Conservation (phyloP, 2,888 invertebrate genomes). For the Eupithecia subumbrata region DNA sequence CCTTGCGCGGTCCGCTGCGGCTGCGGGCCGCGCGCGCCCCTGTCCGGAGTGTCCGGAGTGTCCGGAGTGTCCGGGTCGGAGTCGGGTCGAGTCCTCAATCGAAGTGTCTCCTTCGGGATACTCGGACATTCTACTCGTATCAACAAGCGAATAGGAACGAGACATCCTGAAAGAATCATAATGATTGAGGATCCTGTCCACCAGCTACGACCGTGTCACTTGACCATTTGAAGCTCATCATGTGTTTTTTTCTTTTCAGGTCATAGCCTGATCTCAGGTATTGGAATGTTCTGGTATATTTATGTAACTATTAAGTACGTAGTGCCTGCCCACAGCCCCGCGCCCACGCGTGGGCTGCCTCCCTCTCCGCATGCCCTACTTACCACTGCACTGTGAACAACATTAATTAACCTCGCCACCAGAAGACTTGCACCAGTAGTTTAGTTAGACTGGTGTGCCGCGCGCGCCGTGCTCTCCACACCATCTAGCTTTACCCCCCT, state of each 20-base stretch:
- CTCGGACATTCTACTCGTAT: too few relatives aligned
- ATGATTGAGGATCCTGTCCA: not conserved
- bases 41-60: too few relatives aligned
- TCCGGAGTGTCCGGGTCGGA: too few relatives aligned
- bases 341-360: not conserved
- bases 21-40: too few relatives aligned
- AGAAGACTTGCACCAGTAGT: not conserved
- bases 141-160: too few relatives aligned
- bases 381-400: not conserved
- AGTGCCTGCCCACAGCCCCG: not conserved
- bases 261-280: constrained; percentile 49
- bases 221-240: constrained; percentile 20
- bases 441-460: not conserved
- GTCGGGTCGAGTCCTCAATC: too few relatives aligned
- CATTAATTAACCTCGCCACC: not conserved
- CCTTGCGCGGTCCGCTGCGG: too few relatives aligned
- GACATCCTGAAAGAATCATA: not conserved
- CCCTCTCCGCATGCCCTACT: not conserved
- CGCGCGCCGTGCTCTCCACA: too few relatives aligned
- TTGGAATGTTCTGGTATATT: constrained; percentile 13
- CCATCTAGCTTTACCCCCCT: not conserved
- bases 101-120: too few relatives aligned
- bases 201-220: not conserved
- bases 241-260: constrained; percentile 44
- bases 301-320: not conserved